Base-by-base conservation (phyloP, 2,113 vertebrate species). In the Alethe castanea region DNA sequence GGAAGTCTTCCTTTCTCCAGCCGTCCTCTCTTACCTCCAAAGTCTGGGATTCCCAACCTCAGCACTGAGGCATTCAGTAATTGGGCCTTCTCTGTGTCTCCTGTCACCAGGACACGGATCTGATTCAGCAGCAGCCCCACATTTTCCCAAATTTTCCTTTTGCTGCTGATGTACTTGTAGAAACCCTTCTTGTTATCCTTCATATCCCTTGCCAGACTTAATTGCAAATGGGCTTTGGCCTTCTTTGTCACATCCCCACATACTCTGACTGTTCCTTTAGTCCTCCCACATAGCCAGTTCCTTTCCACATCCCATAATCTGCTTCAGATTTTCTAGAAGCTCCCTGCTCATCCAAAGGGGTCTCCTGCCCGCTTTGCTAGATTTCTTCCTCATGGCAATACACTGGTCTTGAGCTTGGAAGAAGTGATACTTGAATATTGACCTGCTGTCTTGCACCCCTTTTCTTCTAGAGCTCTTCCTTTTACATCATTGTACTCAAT, bases 251-350 rank as follows among this genome's bases (percentile, higher is more conserved):
- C 28, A 70, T 53, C 12, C 28, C 12, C 59, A 24, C 54, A 42
- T 48, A 35, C 14, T 76, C 20, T 82, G 14, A 40, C 29, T 40
- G 25, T 54, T 82, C 47, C 47, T 82, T 31, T 53, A 47, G 38
- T 47, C 33, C 29, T 76, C 16, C 12, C 12, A 20, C 3, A 0
- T 0, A 2, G 17, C 25, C 40, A 47, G 9, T 61, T 59, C 18
- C 24, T 67, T 67, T 53, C 38, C 23, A 31, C 19, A 53, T 81
- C 14, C 14, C 54, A 82, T 24, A 65, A 57, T 88, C 22, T 65
- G 19, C 54, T 11, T 79, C 22, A 73, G 14, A 65, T 65, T 88
- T 73, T 8, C 28, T 57, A 48, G 59, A 50, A 72, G 9, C 36
- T 36, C 22, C 36, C 36, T 72, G 26, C 24, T 89, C 17, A 47